Evolutionary conservation across 2,113 vertebrate species (phyloP).

Genomic region (Irena cyanogastra): DNA sequence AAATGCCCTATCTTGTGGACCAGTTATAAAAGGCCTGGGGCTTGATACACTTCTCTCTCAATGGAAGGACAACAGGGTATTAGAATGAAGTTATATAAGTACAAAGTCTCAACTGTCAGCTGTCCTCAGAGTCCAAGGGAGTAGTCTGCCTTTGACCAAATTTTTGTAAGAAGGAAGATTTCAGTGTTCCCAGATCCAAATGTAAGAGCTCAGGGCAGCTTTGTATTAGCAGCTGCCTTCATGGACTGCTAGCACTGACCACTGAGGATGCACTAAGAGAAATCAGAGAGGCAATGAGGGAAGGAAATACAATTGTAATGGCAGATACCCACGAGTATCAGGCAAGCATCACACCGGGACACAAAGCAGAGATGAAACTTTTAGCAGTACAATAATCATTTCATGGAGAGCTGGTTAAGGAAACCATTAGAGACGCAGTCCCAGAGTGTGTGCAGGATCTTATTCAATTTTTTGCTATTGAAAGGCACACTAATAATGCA

Average conservation of each 20-base stretch:
- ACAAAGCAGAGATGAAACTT: background rate
- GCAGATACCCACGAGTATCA: background rate
- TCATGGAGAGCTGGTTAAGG: background rate
- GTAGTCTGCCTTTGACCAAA: background rate
- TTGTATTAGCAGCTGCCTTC: background rate
- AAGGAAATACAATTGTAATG: background rate
- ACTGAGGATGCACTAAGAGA: accelerated
- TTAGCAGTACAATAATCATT: background rate
- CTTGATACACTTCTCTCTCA: background rate
- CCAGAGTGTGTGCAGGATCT: background rate
- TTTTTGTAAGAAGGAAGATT: background rate
- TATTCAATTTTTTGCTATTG: background rate
- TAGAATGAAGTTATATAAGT: background rate
- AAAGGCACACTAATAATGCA: background rate
- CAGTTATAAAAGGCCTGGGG: background rate
- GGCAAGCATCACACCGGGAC: background rate
- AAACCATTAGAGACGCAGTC: background rate
- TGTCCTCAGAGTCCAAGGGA: background rate
- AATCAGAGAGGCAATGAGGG: background rate
- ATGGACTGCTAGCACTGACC: background rate
- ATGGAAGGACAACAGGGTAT: background rate
- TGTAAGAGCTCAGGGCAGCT: background rate
- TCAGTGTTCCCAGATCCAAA: background rate
- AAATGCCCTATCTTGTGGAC: background rate
- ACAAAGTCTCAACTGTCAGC: background rate